Percentiles rank a stretch among this genome's conserved stretches.
Evolutionary conservation across 2,888 invertebrate species (phyloP).

Genomic region (Eucriotettix oculatus): DNA sequence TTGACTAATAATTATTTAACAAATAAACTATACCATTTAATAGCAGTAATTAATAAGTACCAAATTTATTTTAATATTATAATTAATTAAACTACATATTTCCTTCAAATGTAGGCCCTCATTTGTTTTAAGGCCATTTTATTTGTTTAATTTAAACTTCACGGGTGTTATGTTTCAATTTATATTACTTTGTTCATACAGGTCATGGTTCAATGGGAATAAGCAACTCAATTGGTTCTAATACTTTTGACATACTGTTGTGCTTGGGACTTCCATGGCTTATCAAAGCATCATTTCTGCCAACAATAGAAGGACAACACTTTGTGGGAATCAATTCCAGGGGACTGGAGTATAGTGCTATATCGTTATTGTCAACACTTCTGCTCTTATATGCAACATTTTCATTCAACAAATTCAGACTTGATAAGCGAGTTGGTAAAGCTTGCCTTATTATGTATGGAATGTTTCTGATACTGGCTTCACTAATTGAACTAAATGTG

Average conservation of each 20-base stretch:
- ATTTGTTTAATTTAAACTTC: background rate
- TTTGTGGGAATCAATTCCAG: conserved; percentile 79
- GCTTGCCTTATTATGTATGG: conserved; percentile 77
- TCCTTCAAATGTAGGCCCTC: too few relatives aligned
- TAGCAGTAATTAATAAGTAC: too few relatives aligned
- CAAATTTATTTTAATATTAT: too few relatives aligned
- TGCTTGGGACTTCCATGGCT: conserved; percentile 80
- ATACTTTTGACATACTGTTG: conserved; percentile 77
- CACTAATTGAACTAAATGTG: conserved; percentile 81
- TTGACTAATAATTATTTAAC: too few relatives aligned
- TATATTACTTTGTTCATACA: conserved; percentile 22
- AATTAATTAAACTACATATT: too few relatives aligned
- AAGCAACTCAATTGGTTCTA: conserved; percentile 79
- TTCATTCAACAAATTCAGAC: conserved; percentile 70
- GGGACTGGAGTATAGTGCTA: conserved; percentile 79
- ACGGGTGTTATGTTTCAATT: too few relatives aligned
- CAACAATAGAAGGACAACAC: conserved; percentile 60
- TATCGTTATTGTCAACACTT: conserved; percentile 72
- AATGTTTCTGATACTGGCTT: conserved; percentile 71
- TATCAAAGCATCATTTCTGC: conserved; percentile 70
- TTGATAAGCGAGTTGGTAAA: conserved; percentile 70
- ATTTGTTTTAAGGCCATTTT: too few relatives aligned
- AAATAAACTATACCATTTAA: too few relatives aligned
- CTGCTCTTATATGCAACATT: conserved; percentile 70
- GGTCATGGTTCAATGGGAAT: conserved; percentile 85